Conservation (phyloP, 2,888 invertebrate species). For the Hydrotaea cyrtoneurina region DNA sequence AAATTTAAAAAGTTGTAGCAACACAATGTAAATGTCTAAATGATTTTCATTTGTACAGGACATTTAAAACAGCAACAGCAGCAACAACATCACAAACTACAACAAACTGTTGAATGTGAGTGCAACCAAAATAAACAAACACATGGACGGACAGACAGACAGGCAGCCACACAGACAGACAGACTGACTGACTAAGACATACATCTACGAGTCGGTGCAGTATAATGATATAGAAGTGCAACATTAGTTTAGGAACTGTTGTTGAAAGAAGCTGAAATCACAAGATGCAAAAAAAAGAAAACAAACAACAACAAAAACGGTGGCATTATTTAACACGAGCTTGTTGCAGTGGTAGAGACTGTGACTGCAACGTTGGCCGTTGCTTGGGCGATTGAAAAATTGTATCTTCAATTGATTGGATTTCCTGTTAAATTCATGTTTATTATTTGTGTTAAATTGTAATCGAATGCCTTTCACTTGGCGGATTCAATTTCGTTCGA, state of each 20-base stretch:
- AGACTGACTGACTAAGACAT: not conserved
- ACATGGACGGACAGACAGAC: not conserved
- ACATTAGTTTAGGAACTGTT: not conserved
- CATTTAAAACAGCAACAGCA: slow-evolving; percentile 34
- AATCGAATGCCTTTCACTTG: slow-evolving; percentile 67
- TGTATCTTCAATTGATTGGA: slow-evolving; percentile 66
- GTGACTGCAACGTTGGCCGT: not conserved
- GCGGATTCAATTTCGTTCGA: slow-evolving; percentile 48
- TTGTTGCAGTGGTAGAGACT: slow-evolving; percentile 34
- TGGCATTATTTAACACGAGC: slow-evolving; percentile 65
- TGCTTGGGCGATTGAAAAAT: slow-evolving; percentile 54
- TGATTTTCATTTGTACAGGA: slow-evolving; percentile 60
- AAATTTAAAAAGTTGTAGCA: slow-evolving; percentile 65
- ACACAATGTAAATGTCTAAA: slow-evolving; percentile 67
- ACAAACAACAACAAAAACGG: slow-evolving; percentile 28
- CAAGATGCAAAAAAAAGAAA: slow-evolving; percentile 2
- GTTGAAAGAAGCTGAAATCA: slow-evolving; percentile 1
- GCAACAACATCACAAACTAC: slow-evolving; percentile 29
- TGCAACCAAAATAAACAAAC: slow-evolving; percentile 18
- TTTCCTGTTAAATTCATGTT: slow-evolving; percentile 65
- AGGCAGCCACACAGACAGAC: not conserved
- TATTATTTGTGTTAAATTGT: slow-evolving; percentile 66
- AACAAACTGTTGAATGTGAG: slow-evolving; percentile 56
- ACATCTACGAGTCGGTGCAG: not conserved
- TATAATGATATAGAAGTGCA: slow-evolving; percentile 18